A percentile compares a stretch with the other conserved stretches of the same genome.
phyloP scores from a whole-genome alignment of 2,888 invertebrate genomes.

The Thymelicus acteon region DNA sequence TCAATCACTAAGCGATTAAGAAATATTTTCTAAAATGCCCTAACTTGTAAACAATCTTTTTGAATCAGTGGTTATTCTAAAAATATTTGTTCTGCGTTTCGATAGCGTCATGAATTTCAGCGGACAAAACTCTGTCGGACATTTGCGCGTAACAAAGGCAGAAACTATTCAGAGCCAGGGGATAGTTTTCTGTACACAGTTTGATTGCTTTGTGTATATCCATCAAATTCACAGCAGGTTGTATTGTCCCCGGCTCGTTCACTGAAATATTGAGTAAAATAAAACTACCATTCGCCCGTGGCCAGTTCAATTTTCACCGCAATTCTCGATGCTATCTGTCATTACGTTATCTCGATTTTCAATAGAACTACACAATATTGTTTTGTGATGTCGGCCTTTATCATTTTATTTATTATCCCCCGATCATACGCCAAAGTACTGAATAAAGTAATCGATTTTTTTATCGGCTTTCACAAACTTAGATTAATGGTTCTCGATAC shows the following conservation, averaged over 20 bases:
- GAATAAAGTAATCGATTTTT: constrained; percentile 23
- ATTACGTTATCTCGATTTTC: constrained; percentile 60
- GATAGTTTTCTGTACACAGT: constrained; percentile 43
- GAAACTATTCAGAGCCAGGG: constrained; percentile 38
- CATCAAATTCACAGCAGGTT: constrained; percentile 74
- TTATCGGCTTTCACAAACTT: too few relatives aligned
- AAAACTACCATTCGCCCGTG: constrained; percentile 53
- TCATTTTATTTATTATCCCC: constrained; percentile 54
- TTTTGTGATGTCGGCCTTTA: constrained; percentile 54
- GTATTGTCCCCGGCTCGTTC: constrained; percentile 60
- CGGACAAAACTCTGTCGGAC: constrained; percentile 31
- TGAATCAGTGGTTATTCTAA: constrained; percentile 18
- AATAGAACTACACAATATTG: constrained; percentile 53
- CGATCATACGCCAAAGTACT: constrained; percentile 41
- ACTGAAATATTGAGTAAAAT: constrained; percentile 72
- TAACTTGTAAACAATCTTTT: constrained; percentile 14
- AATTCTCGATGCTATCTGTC: constrained; percentile 64
- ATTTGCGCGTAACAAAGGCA: constrained; percentile 40
- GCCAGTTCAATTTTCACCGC: constrained; percentile 62
- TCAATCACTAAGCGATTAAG: too few relatives aligned
- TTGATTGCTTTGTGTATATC: constrained; percentile 49
- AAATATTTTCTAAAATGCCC: not conserved
- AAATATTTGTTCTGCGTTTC: constrained; percentile 29
- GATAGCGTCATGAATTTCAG: constrained; percentile 31
- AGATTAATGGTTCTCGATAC: too few relatives aligned